phyloP scores from a whole-genome alignment of 2,797 vertebrate species.

The Onychomys leucogaster region DNA sequence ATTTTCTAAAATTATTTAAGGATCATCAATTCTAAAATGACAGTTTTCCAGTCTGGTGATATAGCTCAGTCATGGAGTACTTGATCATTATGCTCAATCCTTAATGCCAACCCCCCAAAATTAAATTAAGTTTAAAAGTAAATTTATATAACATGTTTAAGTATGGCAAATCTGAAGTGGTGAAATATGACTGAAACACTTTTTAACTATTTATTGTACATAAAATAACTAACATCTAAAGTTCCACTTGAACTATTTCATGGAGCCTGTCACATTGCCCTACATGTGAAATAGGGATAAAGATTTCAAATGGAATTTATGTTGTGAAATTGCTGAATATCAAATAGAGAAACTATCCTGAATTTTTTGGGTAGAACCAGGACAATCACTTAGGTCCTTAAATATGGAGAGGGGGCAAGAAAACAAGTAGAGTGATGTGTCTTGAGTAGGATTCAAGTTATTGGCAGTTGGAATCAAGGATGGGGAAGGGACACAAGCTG shows the following conservation, averaged over 20 bases:
- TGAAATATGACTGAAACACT: neutral
- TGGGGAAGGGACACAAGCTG: too few relatives aligned
- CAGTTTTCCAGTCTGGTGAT: neutral
- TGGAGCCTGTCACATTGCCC: neutral
- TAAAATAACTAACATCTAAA: neutral
- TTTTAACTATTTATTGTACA: neutral
- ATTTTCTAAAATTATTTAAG: neutral
- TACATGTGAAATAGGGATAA: neutral
- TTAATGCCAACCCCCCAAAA: neutral
- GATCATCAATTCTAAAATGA: neutral
- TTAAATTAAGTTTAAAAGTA: neutral
- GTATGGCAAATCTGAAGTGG: too few relatives aligned
- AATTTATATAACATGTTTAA: neutral
- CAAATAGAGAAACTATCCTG: neutral
- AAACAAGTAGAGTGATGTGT: neutral
- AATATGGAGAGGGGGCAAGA: neutral
- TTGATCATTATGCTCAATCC: neutral
- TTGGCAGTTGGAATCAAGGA: neutral
- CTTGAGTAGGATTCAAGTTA: neutral
- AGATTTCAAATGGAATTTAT: neutral
- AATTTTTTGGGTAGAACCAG: neutral
- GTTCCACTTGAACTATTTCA: neutral
- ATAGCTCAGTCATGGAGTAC: neutral
- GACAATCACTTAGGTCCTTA: neutral
- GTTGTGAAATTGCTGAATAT: neutral